Percentiles rank a stretch among this genome's conserved stretches.
phyloP scores from a whole-genome alignment of 2,113 vertebrate genomes.

The Leptobrachium ailaonicum region DNA sequence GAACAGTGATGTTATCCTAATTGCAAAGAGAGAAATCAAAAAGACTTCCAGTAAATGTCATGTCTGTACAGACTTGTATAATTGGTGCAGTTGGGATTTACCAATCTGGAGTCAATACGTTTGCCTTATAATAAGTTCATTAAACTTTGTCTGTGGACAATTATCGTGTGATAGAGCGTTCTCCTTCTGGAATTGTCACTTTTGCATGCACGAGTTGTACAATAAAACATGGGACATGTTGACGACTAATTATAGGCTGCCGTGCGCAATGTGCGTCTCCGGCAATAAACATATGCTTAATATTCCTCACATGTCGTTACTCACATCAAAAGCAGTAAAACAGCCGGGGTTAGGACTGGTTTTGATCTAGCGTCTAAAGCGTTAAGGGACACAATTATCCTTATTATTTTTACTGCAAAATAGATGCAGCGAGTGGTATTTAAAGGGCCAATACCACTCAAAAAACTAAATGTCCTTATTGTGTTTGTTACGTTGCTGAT shows the following conservation, averaged over 20 bases:
- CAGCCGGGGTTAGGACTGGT: no score
- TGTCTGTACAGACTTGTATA: constrained; percentile 55
- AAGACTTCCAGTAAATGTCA: constrained; percentile 60
- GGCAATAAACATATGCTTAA: constrained; percentile 31
- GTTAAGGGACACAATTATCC: no score
- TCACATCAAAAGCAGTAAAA: neutral
- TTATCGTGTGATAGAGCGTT: constrained; percentile 32
- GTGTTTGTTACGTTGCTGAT: no score
- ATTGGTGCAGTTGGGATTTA: constrained; percentile 62
- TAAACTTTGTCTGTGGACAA: constrained; percentile 41
- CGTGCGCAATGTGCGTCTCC: neutral
- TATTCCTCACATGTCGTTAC: neutral
- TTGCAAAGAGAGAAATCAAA: constrained; percentile 53
- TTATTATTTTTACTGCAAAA: no score
- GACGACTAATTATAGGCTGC: constrained; percentile 32
- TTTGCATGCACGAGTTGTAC: neutral
- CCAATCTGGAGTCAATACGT: constrained; percentile 51
- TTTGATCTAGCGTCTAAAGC: no score
- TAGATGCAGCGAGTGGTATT: no score
- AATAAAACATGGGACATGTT: constrained; percentile 16
- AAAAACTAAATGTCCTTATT: no score
- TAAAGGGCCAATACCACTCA: no score
- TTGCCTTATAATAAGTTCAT: constrained; percentile 40
- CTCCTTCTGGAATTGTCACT: constrained; percentile 31
- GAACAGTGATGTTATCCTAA: constrained; percentile 54